Percentiles rank a stretch among this genome's conserved stretches.
Conservation (phyloP, 1,140 invertebrate genomes). For the Pemphigus obesinymphae region DNA sequence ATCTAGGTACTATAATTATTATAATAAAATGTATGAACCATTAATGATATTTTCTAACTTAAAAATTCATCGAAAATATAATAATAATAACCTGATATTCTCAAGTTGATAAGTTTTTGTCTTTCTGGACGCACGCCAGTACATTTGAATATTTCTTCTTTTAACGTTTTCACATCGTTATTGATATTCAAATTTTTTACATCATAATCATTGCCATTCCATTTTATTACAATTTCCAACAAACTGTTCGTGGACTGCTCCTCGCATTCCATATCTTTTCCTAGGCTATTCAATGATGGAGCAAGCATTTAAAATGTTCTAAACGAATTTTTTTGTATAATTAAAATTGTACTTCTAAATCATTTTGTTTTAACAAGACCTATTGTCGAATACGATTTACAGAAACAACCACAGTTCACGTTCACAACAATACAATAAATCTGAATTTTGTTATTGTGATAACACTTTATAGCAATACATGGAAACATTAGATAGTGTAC, state of each 20-base stretch:
- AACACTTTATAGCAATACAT: neutral
- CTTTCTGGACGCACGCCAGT: conserved; percentile 82
- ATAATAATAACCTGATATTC: conserved; percentile 70
- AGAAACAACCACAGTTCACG: neutral
- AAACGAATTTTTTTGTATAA: neutral
- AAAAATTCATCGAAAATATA: too few relatives aligned
- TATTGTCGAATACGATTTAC: neutral
- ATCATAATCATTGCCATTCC: conserved; percentile 82
- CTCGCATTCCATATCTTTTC: conserved; percentile 9
- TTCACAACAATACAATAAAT: neutral
- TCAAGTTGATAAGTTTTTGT: conserved; percentile 90
- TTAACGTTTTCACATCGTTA: conserved; percentile 73
- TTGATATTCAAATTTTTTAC: conserved; percentile 63
- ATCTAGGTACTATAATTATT: too few relatives aligned
- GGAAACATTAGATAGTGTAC: neutral
- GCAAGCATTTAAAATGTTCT: neutral
- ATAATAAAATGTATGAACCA: too few relatives aligned
- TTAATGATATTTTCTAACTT: too few relatives aligned
- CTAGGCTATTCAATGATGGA: neutral
- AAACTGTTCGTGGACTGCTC: neutral
- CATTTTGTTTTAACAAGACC: neutral
- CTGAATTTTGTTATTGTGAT: conserved; percentile 18
- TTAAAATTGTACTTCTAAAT: neutral
- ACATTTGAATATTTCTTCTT: conserved; percentile 70
- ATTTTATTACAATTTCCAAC: conserved; percentile 72